These are phyloP conservation scores for Eupsilia transversa DNA, from an alignment of 2,888 invertebrate genomes.

Conservation along the genomic window DNA sequence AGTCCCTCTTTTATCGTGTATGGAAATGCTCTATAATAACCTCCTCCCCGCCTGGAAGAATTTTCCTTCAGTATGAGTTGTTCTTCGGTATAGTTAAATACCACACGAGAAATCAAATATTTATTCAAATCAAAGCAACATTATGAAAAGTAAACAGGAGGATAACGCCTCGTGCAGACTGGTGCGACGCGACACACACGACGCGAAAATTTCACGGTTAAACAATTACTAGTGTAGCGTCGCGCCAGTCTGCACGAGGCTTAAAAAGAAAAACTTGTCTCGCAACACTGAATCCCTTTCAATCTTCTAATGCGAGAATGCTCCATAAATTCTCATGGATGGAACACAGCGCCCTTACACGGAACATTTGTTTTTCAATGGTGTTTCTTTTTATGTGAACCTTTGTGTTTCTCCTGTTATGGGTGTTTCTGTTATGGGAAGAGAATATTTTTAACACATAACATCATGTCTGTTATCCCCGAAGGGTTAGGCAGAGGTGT, in stretches of 20 bases:
- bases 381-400: constrained; percentile 34
- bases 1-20: too few species aligned
- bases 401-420: background rate
- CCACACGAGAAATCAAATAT: background rate
- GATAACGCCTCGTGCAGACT: too few species aligned
- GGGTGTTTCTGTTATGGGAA: background rate
- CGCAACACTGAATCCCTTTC: constrained; percentile 22
- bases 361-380: constrained; percentile 43
- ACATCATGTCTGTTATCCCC: too few species aligned
- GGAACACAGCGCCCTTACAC: constrained; percentile 14
- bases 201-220: too few species aligned
- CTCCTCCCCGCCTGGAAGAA: too few species aligned
- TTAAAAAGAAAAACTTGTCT: background rate
- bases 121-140: background rate
- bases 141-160: background rate
- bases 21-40: too few species aligned
- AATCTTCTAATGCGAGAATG: constrained; percentile 18
- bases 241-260: too few species aligned
- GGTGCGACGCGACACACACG: too few species aligned
- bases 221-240: too few species aligned
- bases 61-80: too few species aligned
- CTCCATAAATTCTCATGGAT: constrained; percentile 38
- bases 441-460: background rate
- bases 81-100: too few species aligned
- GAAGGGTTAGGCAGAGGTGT: too few species aligned